phyloP scores from a whole-genome alignment of 2,113 vertebrate species.

The Ariopsis seemanni region DNA sequence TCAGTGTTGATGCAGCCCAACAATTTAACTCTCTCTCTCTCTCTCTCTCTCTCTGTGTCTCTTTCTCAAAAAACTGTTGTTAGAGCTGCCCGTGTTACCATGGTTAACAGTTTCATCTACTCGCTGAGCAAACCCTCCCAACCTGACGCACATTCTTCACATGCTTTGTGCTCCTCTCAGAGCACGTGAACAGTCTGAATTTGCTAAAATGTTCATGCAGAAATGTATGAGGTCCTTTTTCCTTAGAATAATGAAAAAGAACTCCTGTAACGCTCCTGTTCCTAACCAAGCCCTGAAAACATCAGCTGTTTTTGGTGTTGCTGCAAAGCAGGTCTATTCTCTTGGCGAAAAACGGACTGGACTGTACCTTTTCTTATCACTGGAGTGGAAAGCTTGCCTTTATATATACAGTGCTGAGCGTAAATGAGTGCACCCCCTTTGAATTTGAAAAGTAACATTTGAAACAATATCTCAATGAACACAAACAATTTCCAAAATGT shows the following conservation, averaged over 20 bases:
- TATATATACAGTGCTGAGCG: not conserved
- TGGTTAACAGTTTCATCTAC: conserved; percentile 28
- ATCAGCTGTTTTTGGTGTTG: not conserved
- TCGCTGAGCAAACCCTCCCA: conserved; percentile 8
- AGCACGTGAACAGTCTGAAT: not conserved
- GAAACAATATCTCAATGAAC: no score
- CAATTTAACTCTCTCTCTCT: not conserved
- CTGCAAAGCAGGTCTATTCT: not conserved
- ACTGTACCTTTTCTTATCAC: not conserved
- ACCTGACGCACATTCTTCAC: not conserved
- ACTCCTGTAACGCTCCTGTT: not conserved
- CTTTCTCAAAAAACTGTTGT: not conserved
- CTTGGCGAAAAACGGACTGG: not conserved
- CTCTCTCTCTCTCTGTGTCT: not conserved
- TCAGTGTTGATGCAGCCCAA: not conserved
- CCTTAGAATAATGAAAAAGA: not conserved
- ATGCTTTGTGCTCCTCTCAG: not conserved
- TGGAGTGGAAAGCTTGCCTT: not conserved
- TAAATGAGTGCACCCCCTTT: no score
- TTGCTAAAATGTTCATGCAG: conserved; percentile 5
- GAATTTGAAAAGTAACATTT: no score
- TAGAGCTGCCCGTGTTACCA: conserved; percentile 20
- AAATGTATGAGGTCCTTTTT: not conserved
- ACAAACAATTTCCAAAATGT: no score
- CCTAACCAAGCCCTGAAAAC: not conserved